A percentile compares a stretch with the other conserved stretches of the same genome.
These are phyloP conservation scores for Chloebia gouldiae DNA, from an alignment of 2,113 vertebrate species.

Conservation along the genomic window DNA sequence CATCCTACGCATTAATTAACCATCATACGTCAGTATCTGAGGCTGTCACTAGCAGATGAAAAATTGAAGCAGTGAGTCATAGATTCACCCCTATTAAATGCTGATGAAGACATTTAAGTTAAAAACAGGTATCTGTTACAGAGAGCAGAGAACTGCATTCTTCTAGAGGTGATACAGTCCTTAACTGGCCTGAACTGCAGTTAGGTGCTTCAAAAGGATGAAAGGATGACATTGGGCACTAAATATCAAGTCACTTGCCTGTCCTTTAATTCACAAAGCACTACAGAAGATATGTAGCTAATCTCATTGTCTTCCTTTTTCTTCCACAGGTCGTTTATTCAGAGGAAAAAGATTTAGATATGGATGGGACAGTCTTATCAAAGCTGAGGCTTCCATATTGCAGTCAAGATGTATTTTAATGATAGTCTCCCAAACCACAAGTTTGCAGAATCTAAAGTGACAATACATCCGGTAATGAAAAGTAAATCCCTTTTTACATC, in stretches of 20 bases:
- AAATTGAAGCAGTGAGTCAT: neutral
- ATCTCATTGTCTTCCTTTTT: neutral
- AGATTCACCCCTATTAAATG: neutral
- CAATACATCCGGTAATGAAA: neutral
- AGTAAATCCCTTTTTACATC: slow-evolving; percentile 8
- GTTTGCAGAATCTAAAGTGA: neutral
- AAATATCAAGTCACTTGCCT: neutral
- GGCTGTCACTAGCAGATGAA: neutral
- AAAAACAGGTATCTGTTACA: neutral
- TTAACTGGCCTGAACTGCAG: neutral
- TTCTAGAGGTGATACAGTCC: neutral
- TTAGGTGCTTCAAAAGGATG: neutral
- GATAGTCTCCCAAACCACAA: neutral
- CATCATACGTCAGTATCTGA: neutral
- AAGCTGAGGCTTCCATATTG: neutral
- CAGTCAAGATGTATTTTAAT: neutral
- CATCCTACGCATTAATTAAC: neutral
- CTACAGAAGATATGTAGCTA: neutral
- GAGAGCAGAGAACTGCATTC: neutral
- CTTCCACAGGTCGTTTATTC: neutral
- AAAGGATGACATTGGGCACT: neutral
- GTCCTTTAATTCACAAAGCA: neutral
- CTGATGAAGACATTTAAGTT: neutral
- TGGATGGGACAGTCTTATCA: neutral
- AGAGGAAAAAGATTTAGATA: neutral